Conservation (phyloP, 2,113 vertebrate genomes). For the Pipra filicauda region DNA sequence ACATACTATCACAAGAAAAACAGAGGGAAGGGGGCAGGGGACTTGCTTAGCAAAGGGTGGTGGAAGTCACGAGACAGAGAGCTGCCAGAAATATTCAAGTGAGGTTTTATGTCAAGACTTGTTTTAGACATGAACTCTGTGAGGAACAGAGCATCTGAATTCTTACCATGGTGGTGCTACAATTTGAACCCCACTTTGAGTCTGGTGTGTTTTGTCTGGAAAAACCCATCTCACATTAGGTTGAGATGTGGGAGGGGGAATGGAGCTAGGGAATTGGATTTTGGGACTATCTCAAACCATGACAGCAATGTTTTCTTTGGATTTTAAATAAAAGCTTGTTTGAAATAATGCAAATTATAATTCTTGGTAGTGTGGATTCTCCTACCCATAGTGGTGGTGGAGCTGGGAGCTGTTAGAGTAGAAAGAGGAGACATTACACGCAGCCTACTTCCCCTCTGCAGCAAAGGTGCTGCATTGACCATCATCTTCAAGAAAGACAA, state of each 20-base stretch:
- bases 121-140: background rate
- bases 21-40: background rate
- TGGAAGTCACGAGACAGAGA: background rate
- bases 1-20: conserved; percentile 18
- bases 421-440: background rate
- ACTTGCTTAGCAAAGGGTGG: background rate
- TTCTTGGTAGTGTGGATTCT: background rate
- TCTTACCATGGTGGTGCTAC: accelerated
- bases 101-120: background rate
- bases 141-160: background rate
- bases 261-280: too few relatives aligned
- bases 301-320: background rate
- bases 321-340: background rate
- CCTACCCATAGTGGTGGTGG: background rate
- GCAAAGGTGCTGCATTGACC: background rate
- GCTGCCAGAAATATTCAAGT: background rate
- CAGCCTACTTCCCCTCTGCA: background rate
- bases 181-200: too few relatives aligned
- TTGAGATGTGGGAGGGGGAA: too few relatives aligned
- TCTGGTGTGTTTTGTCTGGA: too few relatives aligned
- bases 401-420: accelerated
- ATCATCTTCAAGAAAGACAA: background rate
- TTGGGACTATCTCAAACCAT: too few relatives aligned
- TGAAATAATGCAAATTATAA: background rate
- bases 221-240: too few relatives aligned